Conservation (phyloP, 2,797 vertebrate species). For the Crypturellus tataupa region DNA sequence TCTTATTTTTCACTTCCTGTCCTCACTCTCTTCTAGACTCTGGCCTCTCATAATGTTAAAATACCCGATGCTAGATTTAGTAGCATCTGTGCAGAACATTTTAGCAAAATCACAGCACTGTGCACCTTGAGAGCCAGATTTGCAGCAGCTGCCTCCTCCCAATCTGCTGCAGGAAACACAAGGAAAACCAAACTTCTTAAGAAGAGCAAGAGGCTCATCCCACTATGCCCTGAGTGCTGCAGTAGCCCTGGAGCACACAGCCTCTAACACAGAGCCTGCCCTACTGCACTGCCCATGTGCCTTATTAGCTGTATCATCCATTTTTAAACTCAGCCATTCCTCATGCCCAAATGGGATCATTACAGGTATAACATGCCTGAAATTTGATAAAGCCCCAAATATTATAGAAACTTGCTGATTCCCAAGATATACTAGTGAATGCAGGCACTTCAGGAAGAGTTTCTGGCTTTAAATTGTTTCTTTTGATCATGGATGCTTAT, state of each 20-base stretch:
- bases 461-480: neutral
- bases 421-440: neutral
- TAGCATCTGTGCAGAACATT: no score
- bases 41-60: no score
- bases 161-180: no score
- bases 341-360: neutral
- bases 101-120: no score
- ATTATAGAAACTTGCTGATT: neutral
- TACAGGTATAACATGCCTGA: neutral
- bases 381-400: neutral
- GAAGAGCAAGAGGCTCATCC: accelerated
- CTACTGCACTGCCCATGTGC: neutral
- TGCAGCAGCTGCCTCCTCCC: neutral
- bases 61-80: no score
- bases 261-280: accelerated
- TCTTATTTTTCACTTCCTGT: no score
- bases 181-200: neutral
- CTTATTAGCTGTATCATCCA: neutral
- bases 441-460: neutral
- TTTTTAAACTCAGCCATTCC: neutral
- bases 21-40: no score
- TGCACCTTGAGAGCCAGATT: no score
- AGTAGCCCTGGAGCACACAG: accelerated
- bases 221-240: neutral
- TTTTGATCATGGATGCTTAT: neutral